Base-by-base conservation (phyloP, 2,888 invertebrate genomes). In the Ectobius pallidus region DNA sequence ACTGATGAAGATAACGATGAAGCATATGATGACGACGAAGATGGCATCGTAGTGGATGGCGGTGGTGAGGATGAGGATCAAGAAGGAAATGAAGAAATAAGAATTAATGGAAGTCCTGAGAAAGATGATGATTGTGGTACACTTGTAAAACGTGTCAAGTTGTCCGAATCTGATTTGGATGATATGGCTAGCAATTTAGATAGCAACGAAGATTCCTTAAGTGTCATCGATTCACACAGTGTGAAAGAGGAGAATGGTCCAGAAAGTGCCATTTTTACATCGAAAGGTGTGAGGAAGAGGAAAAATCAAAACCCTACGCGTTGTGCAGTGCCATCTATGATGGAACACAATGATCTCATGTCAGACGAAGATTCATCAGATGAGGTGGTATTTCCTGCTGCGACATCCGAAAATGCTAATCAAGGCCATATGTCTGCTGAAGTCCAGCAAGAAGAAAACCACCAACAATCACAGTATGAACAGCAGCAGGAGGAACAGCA, bases 271-370 rank as follows among this genome's bases (percentile, higher is more conserved):
- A 70, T 71, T 4, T 72, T 69, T 39, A 42, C 72, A 44, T 70
- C 61, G 14, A 88, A 90, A n/a, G 90, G 88, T 79, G 92, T 92
- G 80, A 86, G 95, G 71, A 96, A 96, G 83, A 87, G 96, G 32
- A 96, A 96, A 84, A 95, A 91, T 78, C 90, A 93, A 78, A 95
- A 96, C 81, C 96, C 96, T 0, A 94, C 92, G 14, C 88, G 93
- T 75, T 91, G 94, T 80, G 90, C 93, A n/a, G 83, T 88, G 63
- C 85, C 87, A 30, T 81, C 84, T 46, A 84, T 85, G 73, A 84
- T 85, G 74, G 77, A 77, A 20, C 79, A 80, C 75, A 80, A 80
- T 32, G 84, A 85, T 67, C 87, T 87, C 58, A 86, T 88, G 70
- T 85, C 87, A 58, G 89, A 90, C 77, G 87, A 88, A 16, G 88